These are phyloP conservation scores for Lasioglossum malachurum DNA, from an alignment of 2,888 invertebrate genomes.

Conservation along the genomic window DNA sequence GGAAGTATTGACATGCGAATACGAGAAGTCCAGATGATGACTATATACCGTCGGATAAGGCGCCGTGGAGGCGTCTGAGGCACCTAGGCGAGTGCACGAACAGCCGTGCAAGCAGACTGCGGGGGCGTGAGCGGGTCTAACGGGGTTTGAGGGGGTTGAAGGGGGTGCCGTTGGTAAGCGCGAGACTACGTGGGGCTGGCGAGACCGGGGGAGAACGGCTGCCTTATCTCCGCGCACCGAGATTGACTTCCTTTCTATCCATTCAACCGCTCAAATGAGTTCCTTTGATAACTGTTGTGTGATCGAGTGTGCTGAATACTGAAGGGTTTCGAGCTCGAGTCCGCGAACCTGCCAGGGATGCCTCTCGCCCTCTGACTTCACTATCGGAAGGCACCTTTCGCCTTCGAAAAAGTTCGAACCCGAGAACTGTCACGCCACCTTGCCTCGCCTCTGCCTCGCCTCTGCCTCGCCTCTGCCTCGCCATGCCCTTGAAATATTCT, in stretches of 20 bases:
- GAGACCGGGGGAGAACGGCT: conserved; percentile 74
- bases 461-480: background rate
- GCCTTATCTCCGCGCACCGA: conserved; percentile 84
- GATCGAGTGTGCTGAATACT: conserved; percentile 84
- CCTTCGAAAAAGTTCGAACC: conserved; percentile 48
- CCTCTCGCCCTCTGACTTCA: conserved; percentile 67
- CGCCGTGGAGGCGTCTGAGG: conserved; percentile 52
- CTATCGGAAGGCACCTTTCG: conserved; percentile 51
- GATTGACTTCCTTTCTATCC: conserved; percentile 85
- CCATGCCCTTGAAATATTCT: conserved; percentile 44
- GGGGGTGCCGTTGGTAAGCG: conserved; percentile 48
- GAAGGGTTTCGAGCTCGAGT: conserved; percentile 81
- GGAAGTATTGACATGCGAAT: conserved; percentile 73
- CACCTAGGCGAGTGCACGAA: conserved; percentile 42
- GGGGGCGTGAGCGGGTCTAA: background rate
- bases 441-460: background rate
- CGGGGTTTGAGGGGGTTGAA: conserved; percentile 8
- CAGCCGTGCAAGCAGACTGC: conserved; percentile 48
- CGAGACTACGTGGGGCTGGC: conserved; percentile 55
- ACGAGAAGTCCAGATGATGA: conserved; percentile 65
- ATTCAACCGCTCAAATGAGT: conserved; percentile 84
- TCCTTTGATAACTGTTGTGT: conserved; percentile 85
- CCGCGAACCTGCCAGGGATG: conserved; percentile 69
- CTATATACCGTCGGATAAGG: conserved; percentile 46
- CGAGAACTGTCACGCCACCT: conserved; percentile 53